phyloP scores from a whole-genome alignment of 2,797 vertebrate species.

The Chelon auratus region DNA sequence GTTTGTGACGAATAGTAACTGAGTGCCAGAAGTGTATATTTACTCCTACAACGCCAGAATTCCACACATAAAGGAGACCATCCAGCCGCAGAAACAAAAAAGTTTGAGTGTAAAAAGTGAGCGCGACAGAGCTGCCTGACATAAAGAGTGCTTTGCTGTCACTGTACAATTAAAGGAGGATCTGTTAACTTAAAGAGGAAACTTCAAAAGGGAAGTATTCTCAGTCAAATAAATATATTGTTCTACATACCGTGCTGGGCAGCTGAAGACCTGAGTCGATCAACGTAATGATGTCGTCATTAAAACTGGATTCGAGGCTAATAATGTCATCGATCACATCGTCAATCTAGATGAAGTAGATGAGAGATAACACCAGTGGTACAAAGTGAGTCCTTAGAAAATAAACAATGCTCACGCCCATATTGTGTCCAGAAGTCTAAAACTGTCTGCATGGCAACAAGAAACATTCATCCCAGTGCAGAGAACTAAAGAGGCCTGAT shows the following conservation, averaged over 20 bases:
- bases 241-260: constrained; percentile 88
- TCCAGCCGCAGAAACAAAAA: constrained; percentile 40
- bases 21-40: constrained; percentile 80
- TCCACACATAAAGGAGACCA: constrained; percentile 62
- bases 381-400: constrained; percentile 13
- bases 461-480: constrained; percentile 8
- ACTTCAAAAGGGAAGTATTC: constrained; percentile 35
- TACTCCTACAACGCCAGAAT: constrained; percentile 69
- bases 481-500: constrained; percentile 15
- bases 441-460: constrained; percentile 3
- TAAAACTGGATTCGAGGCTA: constrained; percentile 95
- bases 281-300: constrained; percentile 92
- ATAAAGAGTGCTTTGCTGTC: not conserved
- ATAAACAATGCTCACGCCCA: not conserved
- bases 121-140: not conserved
- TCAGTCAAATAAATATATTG: constrained; percentile 25
- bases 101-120: not conserved
- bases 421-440: not conserved
- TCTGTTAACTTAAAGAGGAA: constrained; percentile 3
- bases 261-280: constrained; percentile 90
- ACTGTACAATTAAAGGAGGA: constrained; percentile 1
- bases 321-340: constrained; percentile 96
- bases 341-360: constrained; percentile 85
- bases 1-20: constrained; percentile 73
- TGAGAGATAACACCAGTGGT: constrained; percentile 28